Evolutionary conservation across 2,888 invertebrate genomes (phyloP).

Genomic region (Kryphioiulus occultus): DNA sequence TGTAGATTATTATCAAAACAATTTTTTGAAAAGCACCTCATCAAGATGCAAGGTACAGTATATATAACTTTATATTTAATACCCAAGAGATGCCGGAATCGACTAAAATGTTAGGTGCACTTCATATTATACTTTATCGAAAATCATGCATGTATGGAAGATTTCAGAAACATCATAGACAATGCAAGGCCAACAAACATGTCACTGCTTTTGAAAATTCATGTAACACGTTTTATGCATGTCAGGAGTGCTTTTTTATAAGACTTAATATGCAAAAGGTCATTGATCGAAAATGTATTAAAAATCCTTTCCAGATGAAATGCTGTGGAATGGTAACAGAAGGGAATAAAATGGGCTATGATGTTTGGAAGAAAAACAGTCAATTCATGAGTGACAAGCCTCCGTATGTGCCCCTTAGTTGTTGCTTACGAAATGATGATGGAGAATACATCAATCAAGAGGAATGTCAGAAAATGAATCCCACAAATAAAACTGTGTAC

Average conservation of each 20-base stretch:
- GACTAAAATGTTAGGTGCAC: conserved; percentile 54
- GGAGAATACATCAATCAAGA: conserved; percentile 70
- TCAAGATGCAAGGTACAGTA: too few species aligned
- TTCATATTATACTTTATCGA: too few species aligned
- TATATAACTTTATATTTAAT: too few species aligned
- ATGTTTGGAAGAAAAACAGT: conserved; percentile 46
- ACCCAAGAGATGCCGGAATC: too few species aligned
- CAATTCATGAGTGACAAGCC: neutral
- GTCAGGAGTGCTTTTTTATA: too few species aligned
- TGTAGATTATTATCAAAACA: too few species aligned
- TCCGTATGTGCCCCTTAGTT: conserved; percentile 45
- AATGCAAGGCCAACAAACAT: too few species aligned
- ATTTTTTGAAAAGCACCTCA: too few species aligned
- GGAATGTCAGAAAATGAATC: conserved; percentile 67
- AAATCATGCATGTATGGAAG: neutral
- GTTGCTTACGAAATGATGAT: conserved; percentile 46
- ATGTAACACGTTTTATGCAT: too few species aligned
- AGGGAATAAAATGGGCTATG: conserved; percentile 8
- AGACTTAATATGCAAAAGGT: neutral
- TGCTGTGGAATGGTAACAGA: conserved; percentile 78
- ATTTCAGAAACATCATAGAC: too few species aligned
- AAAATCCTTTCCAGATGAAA: conserved; percentile 68
- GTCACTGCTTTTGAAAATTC: too few species aligned
- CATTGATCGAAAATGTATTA: neutral
- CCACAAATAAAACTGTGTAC: conserved; percentile 48